Evolutionary conservation across 2,888 invertebrate species (phyloP).

Genomic region (Cosmia pyralina): DNA sequence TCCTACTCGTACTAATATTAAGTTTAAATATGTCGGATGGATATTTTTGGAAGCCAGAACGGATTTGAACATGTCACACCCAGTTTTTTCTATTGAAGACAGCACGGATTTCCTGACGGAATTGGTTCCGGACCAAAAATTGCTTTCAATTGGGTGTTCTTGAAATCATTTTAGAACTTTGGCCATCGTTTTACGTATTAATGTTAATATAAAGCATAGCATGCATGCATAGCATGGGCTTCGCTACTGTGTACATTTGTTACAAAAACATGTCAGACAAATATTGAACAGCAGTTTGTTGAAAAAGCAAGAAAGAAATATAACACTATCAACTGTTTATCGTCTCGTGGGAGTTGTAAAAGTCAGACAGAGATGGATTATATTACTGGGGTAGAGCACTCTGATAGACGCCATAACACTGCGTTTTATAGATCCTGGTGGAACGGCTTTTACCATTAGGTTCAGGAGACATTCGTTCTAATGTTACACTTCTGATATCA

Average conservation of each 20-base stretch:
- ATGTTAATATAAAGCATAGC: background rate
- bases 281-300: conserved; percentile 24
- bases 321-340: conserved; percentile 22
- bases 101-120: too few species aligned
- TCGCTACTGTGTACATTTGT: conserved; percentile 5
- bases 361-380: conserved; percentile 20
- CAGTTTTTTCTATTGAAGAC: too few species aligned
- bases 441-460: conserved; percentile 2
- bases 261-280: conserved; percentile 17
- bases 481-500: background rate
- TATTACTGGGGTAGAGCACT: conserved; percentile 12
- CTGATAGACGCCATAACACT: background rate
- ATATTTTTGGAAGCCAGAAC: background rate
- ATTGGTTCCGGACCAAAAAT: too few species aligned
- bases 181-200: background rate
- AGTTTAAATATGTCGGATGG: conserved; percentile 5
- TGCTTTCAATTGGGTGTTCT: too few species aligned
- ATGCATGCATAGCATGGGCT: too few species aligned
- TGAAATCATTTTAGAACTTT: background rate
- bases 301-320: conserved; percentile 18
- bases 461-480: background rate
- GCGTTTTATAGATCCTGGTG: conserved; percentile 19
- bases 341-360: conserved; percentile 35
- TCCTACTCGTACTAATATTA: too few species aligned
- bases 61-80: too few species aligned